Percentiles rank a stretch among this genome's conserved stretches.
Conservation (phyloP, 2,888 invertebrate species). For the Micoletzkya japonica region DNA sequence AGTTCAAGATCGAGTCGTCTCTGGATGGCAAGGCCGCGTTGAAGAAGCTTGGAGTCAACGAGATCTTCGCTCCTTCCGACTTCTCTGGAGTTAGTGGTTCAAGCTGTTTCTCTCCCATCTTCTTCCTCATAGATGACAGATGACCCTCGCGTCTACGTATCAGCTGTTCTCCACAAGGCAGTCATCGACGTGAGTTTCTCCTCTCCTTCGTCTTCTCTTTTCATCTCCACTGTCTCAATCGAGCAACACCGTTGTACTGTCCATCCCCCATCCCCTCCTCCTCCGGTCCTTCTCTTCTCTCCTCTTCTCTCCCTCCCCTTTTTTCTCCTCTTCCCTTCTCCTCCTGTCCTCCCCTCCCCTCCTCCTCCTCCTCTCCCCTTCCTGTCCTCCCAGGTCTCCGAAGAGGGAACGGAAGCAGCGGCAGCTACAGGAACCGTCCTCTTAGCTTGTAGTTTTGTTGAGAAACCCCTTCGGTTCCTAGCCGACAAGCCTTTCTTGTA, state of each 20-base stretch:
- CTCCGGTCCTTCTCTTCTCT: too few species aligned
- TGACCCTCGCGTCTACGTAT: conserved; percentile 31
- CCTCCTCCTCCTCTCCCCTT: background rate
- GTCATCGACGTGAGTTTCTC: conserved; percentile 44
- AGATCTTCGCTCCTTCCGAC: conserved; percentile 39
- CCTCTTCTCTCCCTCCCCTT: background rate
- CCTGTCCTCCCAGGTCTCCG: conserved; percentile 27
- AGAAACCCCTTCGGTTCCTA: background rate
- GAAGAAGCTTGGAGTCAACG: conserved; percentile 37
- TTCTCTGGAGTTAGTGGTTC: conserved; percentile 31
- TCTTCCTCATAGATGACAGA: conserved; percentile 30
- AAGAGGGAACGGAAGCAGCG: conserved; percentile 28
- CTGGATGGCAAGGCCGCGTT: conserved; percentile 35
- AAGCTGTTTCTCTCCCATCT: too few species aligned
- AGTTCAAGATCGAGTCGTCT: conserved; percentile 47
- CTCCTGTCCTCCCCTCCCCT: background rate
- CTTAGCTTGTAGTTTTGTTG: background rate
- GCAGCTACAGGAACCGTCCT: background rate
- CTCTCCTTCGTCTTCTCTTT: background rate
- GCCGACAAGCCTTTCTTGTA: background rate
- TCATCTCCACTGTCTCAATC: background rate
- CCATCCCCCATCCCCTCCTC: too few species aligned
- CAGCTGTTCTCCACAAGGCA: conserved; percentile 46
- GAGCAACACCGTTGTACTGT: too few species aligned
- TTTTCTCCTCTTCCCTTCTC: too few species aligned